These are phyloP conservation scores for Hirundichthys speculiger DNA, from an alignment of 2,113 vertebrate genomes.

Conservation along the genomic window DNA sequence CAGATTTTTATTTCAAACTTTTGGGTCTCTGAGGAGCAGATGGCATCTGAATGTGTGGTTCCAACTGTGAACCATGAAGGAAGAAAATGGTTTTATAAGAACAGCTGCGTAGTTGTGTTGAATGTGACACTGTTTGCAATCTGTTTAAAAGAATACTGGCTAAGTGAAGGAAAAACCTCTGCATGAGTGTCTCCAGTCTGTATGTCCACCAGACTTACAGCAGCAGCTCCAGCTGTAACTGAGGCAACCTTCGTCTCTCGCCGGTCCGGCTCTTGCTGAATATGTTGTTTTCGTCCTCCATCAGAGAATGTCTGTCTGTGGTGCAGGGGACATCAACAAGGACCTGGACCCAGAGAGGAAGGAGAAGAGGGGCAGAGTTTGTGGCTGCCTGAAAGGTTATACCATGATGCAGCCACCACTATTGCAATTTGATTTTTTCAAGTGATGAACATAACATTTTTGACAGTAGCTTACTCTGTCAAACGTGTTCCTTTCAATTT, in stretches of 20 bases:
- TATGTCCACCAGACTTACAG: conserved; percentile 81
- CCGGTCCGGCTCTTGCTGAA: conserved; percentile 84
- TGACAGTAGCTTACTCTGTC: conserved; percentile 83
- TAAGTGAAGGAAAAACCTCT: background rate
- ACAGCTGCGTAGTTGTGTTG: too few species aligned
- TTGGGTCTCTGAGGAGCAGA: background rate
- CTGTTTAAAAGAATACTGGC: background rate
- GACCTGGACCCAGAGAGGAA: conserved; percentile 78
- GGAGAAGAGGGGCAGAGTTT: too few species aligned
- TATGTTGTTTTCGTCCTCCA: conserved; percentile 93
- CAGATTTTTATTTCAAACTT: background rate
- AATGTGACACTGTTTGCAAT: too few species aligned
- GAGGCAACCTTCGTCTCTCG: conserved; percentile 89
- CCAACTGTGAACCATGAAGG: background rate
- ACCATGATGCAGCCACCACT: background rate
- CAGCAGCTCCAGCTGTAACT: conserved; percentile 89
- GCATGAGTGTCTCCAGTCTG: too few species aligned
- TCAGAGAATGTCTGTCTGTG: conserved; percentile 90
- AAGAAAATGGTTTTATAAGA: background rate
- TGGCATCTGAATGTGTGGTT: background rate
- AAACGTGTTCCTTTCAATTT: conserved; percentile 83
- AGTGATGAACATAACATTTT: too few species aligned
- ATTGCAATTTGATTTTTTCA: background rate
- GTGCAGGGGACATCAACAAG: conserved; percentile 97
- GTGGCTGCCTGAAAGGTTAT: background rate